phyloP scores from a whole-genome alignment of 2,888 invertebrate species.

The Creontiades dilutus region DNA sequence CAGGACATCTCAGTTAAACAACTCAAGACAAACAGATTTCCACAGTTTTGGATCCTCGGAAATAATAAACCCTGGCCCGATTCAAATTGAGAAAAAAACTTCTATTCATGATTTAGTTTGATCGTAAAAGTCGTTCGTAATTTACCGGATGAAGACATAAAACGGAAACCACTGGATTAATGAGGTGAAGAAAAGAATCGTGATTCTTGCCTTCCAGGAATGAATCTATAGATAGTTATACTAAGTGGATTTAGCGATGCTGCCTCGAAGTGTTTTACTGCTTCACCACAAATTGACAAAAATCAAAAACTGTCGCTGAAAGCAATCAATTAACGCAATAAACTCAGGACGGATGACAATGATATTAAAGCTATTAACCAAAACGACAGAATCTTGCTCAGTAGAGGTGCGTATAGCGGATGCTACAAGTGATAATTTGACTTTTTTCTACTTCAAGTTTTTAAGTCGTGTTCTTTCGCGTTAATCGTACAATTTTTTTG shows the following conservation, averaged over 20 bases:
- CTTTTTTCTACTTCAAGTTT: background rate
- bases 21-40: background rate
- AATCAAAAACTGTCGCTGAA: background rate
- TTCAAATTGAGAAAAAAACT: conserved; percentile 11
- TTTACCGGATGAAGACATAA: conserved; percentile 43
- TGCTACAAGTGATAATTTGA: background rate
- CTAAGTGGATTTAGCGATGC: background rate
- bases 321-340: conserved; percentile 2
- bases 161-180: conserved; percentile 12
- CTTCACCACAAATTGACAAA: background rate
- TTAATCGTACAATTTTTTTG: background rate
- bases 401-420: background rate
- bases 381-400: conserved; percentile 24
- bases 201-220: conserved; percentile 21
- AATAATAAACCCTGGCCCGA: conserved; percentile 13
- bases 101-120: conserved; percentile 48
- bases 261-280: background rate
- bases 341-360: background rate
- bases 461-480: background rate
- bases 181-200: conserved; percentile 47
- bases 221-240: conserved; percentile 10
- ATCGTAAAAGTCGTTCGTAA: conserved; percentile 30
- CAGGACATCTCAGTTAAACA: conserved; percentile 13
- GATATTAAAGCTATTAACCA: conserved; percentile 10
- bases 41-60: conserved; percentile 22